Base-by-base conservation (phyloP, 2,797 vertebrate species). In the Pelodytes ibericus region DNA sequence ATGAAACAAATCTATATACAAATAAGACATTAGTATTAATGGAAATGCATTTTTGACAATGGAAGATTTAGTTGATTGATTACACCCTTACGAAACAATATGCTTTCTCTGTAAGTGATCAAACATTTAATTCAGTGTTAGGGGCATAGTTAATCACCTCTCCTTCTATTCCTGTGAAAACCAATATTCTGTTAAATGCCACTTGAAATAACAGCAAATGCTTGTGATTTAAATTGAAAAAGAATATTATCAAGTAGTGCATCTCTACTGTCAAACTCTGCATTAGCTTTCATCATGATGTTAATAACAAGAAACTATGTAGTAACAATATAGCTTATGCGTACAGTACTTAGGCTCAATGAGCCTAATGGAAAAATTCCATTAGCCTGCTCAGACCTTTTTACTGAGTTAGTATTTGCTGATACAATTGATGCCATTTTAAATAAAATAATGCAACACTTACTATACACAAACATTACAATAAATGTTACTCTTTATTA, bases 391-490 rank as follows among this genome's bases (percentile, higher is more conserved):
- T 25, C 22, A 68, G 73, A 51, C 56, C 22, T 75, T 75, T n/a
- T n/a, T 75, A 64, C 73, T 61, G 73, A 75, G 63, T 68, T 75
- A 61, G 64, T n/a, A 20, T 47, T 68, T 59, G 56, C 25, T 41
- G 68, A 6, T 41, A 60, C 20, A 68, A 67, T 24, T 67, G 67
- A 36, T 75, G 53, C 24, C 63, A 58, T 67, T 49, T 75, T 47
- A 75, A 49, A 68, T 68, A 51, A 66, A 69, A 75, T 60, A 75
- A 68, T 61, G 27, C 18, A 60, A 29, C 9, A 75, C 10, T 58
- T 15, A 15, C 24, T 27, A 13, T 15, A 27, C 15, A 29, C 24
- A 58, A 61, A 13, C 65, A 69, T 69, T 69, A 51, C 16, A 68
- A 51, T 67, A 68, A 68, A 67, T 68, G 33, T 60, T 49, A 16